Conservation (phyloP, 2,797 vertebrate species). For the Monodelphis domestica region DNA sequence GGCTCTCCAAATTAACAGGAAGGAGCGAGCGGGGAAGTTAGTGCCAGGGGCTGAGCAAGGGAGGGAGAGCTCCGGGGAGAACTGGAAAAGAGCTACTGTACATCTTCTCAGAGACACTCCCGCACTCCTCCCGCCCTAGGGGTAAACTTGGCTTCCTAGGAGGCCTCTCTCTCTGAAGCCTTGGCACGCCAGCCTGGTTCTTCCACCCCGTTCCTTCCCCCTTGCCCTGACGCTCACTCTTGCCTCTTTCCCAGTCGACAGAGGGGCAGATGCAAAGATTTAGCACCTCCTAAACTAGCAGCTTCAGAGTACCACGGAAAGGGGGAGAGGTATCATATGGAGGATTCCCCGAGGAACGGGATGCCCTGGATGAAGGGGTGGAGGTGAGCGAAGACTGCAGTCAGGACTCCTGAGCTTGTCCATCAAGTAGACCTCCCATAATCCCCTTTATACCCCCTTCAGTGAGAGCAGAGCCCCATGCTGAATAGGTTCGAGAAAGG, state of each 20-base stretch:
- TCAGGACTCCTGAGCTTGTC: background rate
- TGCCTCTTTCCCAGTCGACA: background rate
- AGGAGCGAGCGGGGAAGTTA: background rate
- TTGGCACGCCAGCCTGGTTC: slow-evolving; percentile 16
- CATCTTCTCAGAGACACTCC: background rate
- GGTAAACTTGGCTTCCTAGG: background rate
- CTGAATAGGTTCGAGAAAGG: background rate
- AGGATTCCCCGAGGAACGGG: background rate
- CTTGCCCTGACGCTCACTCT: background rate
- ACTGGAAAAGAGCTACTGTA: background rate
- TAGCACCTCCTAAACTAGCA: background rate
- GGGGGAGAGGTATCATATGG: background rate
- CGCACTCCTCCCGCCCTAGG: background rate
- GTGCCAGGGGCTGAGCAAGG: rapidly evolving
- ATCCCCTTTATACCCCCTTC: background rate
- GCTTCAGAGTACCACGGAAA: background rate
- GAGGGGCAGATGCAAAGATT: background rate
- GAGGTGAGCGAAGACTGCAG: background rate
- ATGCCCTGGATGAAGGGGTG: background rate
- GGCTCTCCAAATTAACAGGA: slow-evolving; percentile 45
- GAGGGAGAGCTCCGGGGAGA: background rate
- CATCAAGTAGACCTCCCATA: background rate
- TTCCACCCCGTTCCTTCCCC: background rate
- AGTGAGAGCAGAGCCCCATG: background rate
- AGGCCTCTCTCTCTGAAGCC: background rate